These are phyloP conservation scores for Thyatira batis DNA, from an alignment of 2,888 invertebrate species.

Conservation along the genomic window DNA sequence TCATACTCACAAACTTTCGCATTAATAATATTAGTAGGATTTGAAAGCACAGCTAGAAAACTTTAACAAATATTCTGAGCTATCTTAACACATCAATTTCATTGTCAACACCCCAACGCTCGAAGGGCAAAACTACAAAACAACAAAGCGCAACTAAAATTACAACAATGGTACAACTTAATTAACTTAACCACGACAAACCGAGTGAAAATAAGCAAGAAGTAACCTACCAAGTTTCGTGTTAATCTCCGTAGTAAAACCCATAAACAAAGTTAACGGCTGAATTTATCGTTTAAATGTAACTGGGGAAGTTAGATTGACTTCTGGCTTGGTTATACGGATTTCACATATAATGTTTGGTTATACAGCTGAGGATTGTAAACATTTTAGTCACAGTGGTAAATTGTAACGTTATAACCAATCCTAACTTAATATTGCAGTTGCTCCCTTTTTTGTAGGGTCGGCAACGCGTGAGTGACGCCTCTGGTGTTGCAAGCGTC, in stretches of 20 bases:
- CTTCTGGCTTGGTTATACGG: slow-evolving; percentile 43
- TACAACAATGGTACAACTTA: background rate
- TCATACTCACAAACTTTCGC: too few relatives aligned
- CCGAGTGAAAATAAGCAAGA: slow-evolving; percentile 16
- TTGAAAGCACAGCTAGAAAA: too few relatives aligned
- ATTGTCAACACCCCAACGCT: too few relatives aligned
- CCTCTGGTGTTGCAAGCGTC: too few relatives aligned
- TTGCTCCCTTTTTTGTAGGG: too few relatives aligned
- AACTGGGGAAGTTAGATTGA: slow-evolving; percentile 61
- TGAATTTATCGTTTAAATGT: slow-evolving; percentile 52
- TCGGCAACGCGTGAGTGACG: too few relatives aligned
- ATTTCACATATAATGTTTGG: slow-evolving; percentile 19
- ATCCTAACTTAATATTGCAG: too few relatives aligned
- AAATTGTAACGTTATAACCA: background rate
- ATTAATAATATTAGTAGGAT: too few relatives aligned
- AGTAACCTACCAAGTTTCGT: slow-evolving; percentile 10
- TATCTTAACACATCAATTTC: too few relatives aligned
- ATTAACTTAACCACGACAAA: background rate
- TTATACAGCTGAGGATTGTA: slow-evolving; percentile 8
- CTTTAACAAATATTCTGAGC: too few relatives aligned
- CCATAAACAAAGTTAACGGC: slow-evolving; percentile 42
- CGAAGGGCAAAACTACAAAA: too few relatives aligned
- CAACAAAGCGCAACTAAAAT: background rate
- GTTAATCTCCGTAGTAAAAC: slow-evolving; percentile 28
- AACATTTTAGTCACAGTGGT: background rate